A percentile compares a stretch with the other conserved stretches of the same genome.
phyloP scores from a whole-genome alignment of 2,888 invertebrate species.

The Aspidiotus rigidus region DNA sequence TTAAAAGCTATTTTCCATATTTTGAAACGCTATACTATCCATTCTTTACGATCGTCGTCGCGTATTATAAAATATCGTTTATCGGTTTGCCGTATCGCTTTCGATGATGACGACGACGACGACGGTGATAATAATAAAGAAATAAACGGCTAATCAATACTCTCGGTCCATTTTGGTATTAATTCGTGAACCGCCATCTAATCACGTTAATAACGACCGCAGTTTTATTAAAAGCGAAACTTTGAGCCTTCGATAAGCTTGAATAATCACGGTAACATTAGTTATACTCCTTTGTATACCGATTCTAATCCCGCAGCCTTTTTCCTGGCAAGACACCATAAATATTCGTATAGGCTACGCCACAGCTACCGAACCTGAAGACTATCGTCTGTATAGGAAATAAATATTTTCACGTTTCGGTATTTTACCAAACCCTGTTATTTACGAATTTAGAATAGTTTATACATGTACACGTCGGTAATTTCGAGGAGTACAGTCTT shows the following conservation, averaged over 20 bases:
- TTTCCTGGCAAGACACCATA: slow-evolving; percentile 26
- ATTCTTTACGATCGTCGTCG: neutral
- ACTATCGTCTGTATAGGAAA: slow-evolving; percentile 19
- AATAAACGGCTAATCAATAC: slow-evolving; percentile 34
- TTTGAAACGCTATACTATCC: neutral
- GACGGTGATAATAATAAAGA: slow-evolving; percentile 27
- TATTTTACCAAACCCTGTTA: slow-evolving; percentile 26
- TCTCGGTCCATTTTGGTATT: slow-evolving; percentile 22
- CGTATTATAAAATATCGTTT: neutral
- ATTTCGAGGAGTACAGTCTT: too few relatives aligned
- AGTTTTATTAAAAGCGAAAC: slow-evolving; percentile 30
- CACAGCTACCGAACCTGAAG: slow-evolving; percentile 4
- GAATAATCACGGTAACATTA: slow-evolving; percentile 32
- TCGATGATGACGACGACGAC: neutral
- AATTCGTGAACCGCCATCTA: slow-evolving; percentile 24
- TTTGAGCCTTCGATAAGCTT: slow-evolving; percentile 31
- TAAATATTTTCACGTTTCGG: slow-evolving; percentile 26
- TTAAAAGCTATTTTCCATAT: neutral
- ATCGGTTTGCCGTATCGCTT: neutral
- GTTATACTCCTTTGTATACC: slow-evolving; percentile 26
- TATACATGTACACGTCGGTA: neutral
- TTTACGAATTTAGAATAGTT: slow-evolving; percentile 22
- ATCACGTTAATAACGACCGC: slow-evolving; percentile 33
- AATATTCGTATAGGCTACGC: slow-evolving; percentile 23
- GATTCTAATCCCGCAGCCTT: slow-evolving; percentile 26